phyloP scores from a whole-genome alignment of 2,113 vertebrate genomes.

The Mormoops blainvillei region DNA sequence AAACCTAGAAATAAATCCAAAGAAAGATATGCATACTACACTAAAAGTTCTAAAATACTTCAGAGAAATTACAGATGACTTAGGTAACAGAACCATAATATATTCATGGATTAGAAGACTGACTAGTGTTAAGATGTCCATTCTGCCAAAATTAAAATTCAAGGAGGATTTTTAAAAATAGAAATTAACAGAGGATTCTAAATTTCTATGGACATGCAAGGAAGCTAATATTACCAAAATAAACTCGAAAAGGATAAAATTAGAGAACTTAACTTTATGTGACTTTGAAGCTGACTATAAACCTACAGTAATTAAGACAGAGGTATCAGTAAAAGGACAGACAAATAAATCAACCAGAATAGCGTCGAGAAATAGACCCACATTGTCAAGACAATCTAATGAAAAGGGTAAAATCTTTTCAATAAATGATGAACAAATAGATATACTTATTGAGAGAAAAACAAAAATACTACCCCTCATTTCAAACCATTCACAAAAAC shows the following conservation, averaged over 20 bases:
- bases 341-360: neutral
- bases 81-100: neutral
- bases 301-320: neutral
- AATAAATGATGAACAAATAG: neutral
- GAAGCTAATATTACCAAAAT: neutral
- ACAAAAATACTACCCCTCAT: neutral
- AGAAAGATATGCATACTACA: neutral
- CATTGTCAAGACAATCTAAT: neutral
- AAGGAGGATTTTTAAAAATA: too few species aligned
- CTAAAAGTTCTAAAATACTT: neutral
- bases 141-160: too few species aligned
- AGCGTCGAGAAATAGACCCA: neutral
- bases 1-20: neutral
- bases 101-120: neutral
- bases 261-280: neutral
- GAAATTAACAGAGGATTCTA: too few species aligned
- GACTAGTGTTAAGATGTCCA: too few species aligned
- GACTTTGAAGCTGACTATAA: neutral
- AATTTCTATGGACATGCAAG: too few species aligned
- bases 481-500: neutral
- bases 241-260: neutral
- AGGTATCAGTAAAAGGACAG: neutral
- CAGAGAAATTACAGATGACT: neutral
- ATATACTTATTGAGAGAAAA: neutral
- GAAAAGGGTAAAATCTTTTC: neutral